Conservation (phyloP, 2,797 vertebrate species). For the Anableps anableps region DNA sequence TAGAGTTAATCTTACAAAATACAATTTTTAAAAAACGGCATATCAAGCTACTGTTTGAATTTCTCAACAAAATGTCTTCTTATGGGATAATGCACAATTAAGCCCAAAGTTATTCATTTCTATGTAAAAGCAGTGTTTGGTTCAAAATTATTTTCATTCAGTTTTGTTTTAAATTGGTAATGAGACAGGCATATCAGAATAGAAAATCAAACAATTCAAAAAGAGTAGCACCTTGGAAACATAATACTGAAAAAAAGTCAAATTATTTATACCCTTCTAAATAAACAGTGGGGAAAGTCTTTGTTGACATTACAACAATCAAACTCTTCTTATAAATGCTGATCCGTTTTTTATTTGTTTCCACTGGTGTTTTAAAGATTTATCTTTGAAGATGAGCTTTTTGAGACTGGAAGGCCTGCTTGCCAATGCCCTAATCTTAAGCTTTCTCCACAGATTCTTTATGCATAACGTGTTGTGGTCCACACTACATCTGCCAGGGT, state of each 20-base stretch:
- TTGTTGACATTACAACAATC: not conserved
- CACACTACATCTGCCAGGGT: too few species aligned
- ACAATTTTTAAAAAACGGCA: not conserved
- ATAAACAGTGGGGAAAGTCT: not conserved
- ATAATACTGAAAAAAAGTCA: not conserved
- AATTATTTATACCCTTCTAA: not conserved
- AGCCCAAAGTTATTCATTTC: too few species aligned
- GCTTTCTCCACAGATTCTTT: too few species aligned
- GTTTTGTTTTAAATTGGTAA: not conserved
- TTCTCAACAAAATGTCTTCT: not conserved
- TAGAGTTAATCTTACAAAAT: slow-evolving; percentile 11
- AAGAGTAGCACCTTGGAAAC: not conserved
- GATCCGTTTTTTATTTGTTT: too few species aligned
- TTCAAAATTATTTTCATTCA: not conserved
- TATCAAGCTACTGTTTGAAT: not conserved
- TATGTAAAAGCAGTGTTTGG: too few species aligned
- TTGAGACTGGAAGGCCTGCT: too few species aligned
- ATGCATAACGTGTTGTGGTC: too few species aligned
- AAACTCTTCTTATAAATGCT: not conserved
- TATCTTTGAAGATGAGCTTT: too few species aligned
- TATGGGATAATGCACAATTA: not conserved
- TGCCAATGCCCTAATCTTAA: too few species aligned
- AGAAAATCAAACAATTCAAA: not conserved
- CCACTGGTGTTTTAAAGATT: too few species aligned
- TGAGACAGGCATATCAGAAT: not conserved